Conservation (phyloP, 2,113 vertebrate species). For the Garra rufa region DNA sequence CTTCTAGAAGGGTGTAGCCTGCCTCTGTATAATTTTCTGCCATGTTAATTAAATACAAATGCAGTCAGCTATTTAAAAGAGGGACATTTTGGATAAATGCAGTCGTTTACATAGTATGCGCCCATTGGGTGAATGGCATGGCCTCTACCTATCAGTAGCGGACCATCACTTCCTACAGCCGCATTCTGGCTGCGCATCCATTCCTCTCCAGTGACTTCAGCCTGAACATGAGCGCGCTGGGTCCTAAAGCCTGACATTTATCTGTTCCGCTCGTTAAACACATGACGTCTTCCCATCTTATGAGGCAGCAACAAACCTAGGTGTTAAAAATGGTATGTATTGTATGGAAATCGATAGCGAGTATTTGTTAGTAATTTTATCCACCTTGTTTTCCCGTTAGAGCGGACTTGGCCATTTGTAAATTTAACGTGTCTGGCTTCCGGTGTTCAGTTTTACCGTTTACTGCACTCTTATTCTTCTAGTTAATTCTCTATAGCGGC, state of each 20-base stretch:
- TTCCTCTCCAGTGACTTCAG: neutral
- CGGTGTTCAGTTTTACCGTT: too few relatives aligned
- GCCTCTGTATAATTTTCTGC: neutral
- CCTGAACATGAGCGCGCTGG: neutral
- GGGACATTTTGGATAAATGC: neutral
- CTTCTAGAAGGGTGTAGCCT: neutral
- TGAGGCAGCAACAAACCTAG: neutral
- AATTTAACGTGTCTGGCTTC: too few relatives aligned
- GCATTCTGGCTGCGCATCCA: slow-evolving; percentile 11
- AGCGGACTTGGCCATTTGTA: too few relatives aligned
- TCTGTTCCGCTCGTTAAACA: neutral
- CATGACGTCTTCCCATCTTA: neutral
- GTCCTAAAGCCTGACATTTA: slow-evolving; percentile 30
- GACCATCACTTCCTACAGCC: slow-evolving; percentile 43
- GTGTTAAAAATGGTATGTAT: neutral
- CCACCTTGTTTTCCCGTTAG: too few relatives aligned
- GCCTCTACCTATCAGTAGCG: neutral
- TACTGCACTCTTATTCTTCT: too few relatives aligned
- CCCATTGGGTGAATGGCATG: neutral
- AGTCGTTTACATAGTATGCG: neutral
- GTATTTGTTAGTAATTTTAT: neutral
- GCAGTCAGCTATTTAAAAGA: neutral
- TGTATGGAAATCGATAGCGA: neutral
- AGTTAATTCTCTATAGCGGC: too few relatives aligned
- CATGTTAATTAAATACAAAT: neutral